Conservation (phyloP, 2,797 vertebrate species). For the Coendou prehensilis region DNA sequence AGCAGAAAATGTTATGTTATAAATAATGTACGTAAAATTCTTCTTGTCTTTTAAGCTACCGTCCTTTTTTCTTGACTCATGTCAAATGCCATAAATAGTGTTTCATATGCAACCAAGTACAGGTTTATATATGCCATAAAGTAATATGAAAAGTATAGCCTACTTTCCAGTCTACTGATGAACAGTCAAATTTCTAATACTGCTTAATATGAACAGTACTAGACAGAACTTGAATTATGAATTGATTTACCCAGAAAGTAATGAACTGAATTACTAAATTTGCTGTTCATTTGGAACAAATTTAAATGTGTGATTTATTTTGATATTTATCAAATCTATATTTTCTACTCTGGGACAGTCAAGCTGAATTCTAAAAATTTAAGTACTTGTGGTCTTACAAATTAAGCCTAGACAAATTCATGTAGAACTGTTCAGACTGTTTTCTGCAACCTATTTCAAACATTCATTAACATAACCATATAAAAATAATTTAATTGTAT, state of each 20-base stretch:
- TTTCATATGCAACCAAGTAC: constrained; percentile 46
- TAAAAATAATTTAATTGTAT: constrained; percentile 38
- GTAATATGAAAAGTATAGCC: constrained; percentile 40
- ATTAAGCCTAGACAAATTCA: constrained; percentile 25
- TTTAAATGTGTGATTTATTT: constrained; percentile 63
- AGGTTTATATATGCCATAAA: constrained; percentile 38
- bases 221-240: constrained; percentile 65
- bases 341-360: constrained; percentile 29
- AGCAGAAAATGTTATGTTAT: constrained; percentile 52
- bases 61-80: constrained; percentile 33
- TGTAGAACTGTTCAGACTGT: neutral
- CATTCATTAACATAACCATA: constrained; percentile 52
- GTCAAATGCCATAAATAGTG: constrained; percentile 12
- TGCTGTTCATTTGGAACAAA: constrained; percentile 53
- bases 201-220: constrained; percentile 37
- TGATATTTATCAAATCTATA: constrained; percentile 31
- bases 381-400: constrained; percentile 20
- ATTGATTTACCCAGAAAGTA: constrained; percentile 43
- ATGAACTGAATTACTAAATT: constrained; percentile 53
- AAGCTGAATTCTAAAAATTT: constrained; percentile 56
- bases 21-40: constrained; percentile 50
- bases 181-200: constrained; percentile 58
- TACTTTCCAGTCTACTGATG: constrained; percentile 29
- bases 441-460: constrained; percentile 29
- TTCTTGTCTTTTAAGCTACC: constrained; percentile 46